phyloP scores from a whole-genome alignment of 2,113 vertebrate genomes.

The Struthio camelus region DNA sequence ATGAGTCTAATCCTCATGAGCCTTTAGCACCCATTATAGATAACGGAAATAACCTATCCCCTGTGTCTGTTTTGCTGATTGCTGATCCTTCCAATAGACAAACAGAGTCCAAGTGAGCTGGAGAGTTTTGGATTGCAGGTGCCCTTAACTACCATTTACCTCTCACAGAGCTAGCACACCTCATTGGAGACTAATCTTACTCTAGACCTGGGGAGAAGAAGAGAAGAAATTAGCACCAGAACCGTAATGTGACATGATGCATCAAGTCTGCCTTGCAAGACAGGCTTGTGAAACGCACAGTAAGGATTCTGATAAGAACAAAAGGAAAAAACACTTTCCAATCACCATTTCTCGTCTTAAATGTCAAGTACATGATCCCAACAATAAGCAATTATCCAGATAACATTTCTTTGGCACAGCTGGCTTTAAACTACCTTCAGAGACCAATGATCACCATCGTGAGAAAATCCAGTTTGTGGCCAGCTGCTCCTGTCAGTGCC shows the following conservation, averaged over 20 bases:
- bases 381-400: background rate
- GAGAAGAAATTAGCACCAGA: background rate
- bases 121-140: background rate
- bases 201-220: background rate
- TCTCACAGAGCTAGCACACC: background rate
- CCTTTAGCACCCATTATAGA: background rate
- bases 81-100: background rate
- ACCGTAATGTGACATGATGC: background rate
- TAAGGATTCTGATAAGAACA: background rate
- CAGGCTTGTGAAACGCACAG: background rate
- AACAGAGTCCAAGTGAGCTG: background rate
- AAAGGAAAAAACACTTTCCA: background rate
- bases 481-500: background rate
- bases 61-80: background rate
- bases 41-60: background rate
- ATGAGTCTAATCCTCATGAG: too few relatives aligned
- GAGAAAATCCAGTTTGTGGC: background rate
- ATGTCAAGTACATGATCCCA: background rate
- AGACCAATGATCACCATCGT: background rate
- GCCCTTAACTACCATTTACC: background rate
- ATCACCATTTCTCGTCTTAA: background rate
- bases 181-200: background rate
- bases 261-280: background rate
- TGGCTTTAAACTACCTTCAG: background rate
- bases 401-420: background rate